Evolutionary conservation across 1,140 invertebrate species (phyloP).

Genomic region (Steinernema khuongi): DNA sequence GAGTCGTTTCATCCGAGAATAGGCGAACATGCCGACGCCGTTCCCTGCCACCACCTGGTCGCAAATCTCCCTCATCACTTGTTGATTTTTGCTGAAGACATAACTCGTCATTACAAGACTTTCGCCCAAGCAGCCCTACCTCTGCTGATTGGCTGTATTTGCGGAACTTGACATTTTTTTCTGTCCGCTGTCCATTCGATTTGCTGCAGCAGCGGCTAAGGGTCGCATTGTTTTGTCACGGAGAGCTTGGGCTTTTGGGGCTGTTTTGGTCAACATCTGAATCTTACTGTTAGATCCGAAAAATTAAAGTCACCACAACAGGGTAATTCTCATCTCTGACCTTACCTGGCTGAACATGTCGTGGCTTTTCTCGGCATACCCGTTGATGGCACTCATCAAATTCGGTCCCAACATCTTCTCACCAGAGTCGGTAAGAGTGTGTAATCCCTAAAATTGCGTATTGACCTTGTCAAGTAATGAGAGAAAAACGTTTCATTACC

Average conservation of each 20-base stretch:
- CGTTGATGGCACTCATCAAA: slow-evolving; percentile 55
- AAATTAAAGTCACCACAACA: neutral
- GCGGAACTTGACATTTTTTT: slow-evolving; percentile 30
- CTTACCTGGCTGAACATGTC: slow-evolving; percentile 43
- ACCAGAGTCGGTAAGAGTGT: slow-evolving; percentile 44
- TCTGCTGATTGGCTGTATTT: slow-evolving; percentile 42
- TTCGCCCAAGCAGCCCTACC: slow-evolving; percentile 25
- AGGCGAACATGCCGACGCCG: slow-evolving; percentile 91
- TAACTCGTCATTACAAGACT: neutral
- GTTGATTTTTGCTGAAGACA: slow-evolving; percentile 64
- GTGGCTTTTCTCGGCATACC: slow-evolving; percentile 57
- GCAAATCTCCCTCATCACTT: slow-evolving; percentile 71
- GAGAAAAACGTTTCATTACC: slow-evolving; percentile 16
- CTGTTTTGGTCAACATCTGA: slow-evolving; percentile 52
- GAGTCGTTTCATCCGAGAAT: slow-evolving; percentile 84
- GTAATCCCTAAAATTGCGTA: slow-evolving; percentile 25
- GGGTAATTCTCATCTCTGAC: slow-evolving; percentile 32
- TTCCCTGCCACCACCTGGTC: slow-evolving; percentile 86
- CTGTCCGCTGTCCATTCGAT: slow-evolving; percentile 52
- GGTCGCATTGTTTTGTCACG: slow-evolving; percentile 56
- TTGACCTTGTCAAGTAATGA: neutral
- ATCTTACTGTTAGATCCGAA: neutral
- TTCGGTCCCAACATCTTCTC: slow-evolving; percentile 54
- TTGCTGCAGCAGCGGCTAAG: slow-evolving; percentile 54
- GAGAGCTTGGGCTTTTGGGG: slow-evolving; percentile 57